Base-by-base conservation (phyloP, 2,888 invertebrate genomes). In the Tenthredo amoena region DNA sequence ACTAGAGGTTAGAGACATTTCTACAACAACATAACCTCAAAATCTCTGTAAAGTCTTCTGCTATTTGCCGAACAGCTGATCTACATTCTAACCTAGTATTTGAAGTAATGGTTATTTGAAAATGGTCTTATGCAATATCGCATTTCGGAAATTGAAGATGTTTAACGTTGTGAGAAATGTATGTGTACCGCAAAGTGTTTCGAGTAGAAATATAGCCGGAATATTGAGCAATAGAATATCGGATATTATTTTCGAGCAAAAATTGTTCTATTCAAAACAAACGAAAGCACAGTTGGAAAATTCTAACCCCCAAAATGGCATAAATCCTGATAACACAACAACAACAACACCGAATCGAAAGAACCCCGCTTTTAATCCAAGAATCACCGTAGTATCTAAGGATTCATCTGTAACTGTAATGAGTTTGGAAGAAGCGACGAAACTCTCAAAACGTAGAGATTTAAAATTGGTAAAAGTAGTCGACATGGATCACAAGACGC, bases 371-470 rank as follows among this genome's bases (percentile, higher is more conserved):
- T 90, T 21, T 90, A 89, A 93, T 87, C 94, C 95, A n/a, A 95
- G 95, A 93, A 96, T 97, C 87, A 97, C 97, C 0, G 92, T 97
- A 43, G 94, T 97, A 86, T 94, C 94, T 58, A 93, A 95, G 50
- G 95, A 96, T 91, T 94, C 96, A 89, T 93, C 94, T 47, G 92
- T 96, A 31, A 94, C 94, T 86, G 94, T 97, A 3, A 95, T 95
- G 0, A 95, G 96, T 40, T 87, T 97, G 40, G 96, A 96, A 87
- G 96, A 96, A 89, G 97, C 97, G 0, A 94, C 96, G 88, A 97
- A 95, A 91, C 89, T 97, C 86, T 96, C 97, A 0, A 94, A 95
- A 86, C 94, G 96, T 65, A 94, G 96, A 88, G 95, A 96, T 82
- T 93, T 97, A 87, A 96, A 96, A 91, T 94, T 98, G 85, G 94